A percentile compares a stretch with the other conserved stretches of the same genome.
phyloP scores from a whole-genome alignment of 2,888 invertebrate species.

The Perizoma affinitatum region DNA sequence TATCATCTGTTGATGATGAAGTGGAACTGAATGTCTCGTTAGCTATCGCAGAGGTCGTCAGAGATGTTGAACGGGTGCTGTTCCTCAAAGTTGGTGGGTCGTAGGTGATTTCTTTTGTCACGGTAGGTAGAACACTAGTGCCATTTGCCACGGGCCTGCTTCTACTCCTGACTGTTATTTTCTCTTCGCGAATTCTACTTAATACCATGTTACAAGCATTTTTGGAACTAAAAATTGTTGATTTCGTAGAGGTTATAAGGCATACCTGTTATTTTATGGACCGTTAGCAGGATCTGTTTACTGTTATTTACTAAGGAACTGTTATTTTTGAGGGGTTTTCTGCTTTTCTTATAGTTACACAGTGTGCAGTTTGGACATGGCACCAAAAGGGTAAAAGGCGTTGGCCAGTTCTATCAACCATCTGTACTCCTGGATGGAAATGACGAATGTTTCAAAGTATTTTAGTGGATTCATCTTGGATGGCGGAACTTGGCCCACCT shows the following conservation, averaged over 20 bases:
- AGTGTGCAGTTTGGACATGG: constrained; percentile 68
- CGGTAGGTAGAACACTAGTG: not conserved
- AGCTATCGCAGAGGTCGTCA: constrained; percentile 18
- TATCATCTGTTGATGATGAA: constrained; percentile 40
- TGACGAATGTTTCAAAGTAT: constrained; percentile 55
- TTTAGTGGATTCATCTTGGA: constrained; percentile 63
- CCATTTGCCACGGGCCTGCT: not conserved
- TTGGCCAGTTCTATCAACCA: constrained; percentile 70
- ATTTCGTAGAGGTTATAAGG: not conserved
- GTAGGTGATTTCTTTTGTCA: not conserved
- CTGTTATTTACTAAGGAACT: not conserved
- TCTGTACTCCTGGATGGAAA: constrained; percentile 62
- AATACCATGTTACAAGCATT: constrained; percentile 13
- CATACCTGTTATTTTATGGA: not conserved
- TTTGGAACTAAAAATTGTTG: not conserved
- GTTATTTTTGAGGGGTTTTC: not conserved
- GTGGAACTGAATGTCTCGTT: constrained; percentile 10
- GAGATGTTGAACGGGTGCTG: constrained; percentile 7
- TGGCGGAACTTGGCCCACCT: constrained; percentile 34
- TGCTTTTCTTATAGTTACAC: too few species aligned
- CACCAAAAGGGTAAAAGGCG: constrained; percentile 64
- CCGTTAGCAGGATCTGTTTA: not conserved
- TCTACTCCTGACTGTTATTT: constrained; percentile 2
- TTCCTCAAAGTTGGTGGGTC: not conserved
- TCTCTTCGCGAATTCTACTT: constrained; percentile 13